A percentile compares a stretch with the other conserved stretches of the same genome.
phyloP scores from a whole-genome alignment of 2,113 vertebrate genomes.

The Rhea americana region DNA sequence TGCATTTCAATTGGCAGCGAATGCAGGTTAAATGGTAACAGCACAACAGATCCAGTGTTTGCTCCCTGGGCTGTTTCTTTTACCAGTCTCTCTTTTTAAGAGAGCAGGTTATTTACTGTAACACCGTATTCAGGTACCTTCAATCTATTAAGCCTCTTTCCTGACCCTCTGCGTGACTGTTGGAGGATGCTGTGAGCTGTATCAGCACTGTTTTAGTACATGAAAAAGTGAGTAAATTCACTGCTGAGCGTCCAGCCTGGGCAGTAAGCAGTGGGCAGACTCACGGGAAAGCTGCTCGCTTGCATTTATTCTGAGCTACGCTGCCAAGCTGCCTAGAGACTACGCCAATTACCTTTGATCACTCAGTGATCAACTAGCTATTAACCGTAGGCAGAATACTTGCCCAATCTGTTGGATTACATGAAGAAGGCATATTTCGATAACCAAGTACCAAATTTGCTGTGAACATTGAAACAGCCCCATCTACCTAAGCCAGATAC shows the following conservation, averaged over 20 bases:
- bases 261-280: conserved; percentile 33
- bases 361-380: not conserved
- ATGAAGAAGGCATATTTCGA: not conserved
- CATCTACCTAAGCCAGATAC: not conserved
- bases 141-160: conserved; percentile 52
- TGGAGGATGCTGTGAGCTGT: conserved; percentile 54
- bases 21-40: conserved; percentile 70
- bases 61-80: conserved; percentile 65
- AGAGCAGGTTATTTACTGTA: conserved; percentile 38
- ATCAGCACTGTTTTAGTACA: conserved; percentile 14
- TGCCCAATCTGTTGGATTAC: conserved; percentile 1
- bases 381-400: not conserved
- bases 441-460: not conserved
- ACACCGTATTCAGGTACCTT: conserved; percentile 46
- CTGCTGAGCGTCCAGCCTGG: conserved; percentile 25
- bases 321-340: not conserved
- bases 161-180: conserved; percentile 37
- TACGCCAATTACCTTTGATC: not conserved
- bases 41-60: conserved; percentile 70
- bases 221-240: conserved; percentile 58
- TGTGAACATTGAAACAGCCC: not conserved
- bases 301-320: not conserved
- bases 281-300: not conserved
- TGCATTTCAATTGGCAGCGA: conserved; percentile 72
- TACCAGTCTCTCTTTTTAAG: conserved; percentile 50